These are phyloP conservation scores for Odontothrips loti DNA, from an alignment of 2,888 invertebrate genomes.

Conservation along the genomic window DNA sequence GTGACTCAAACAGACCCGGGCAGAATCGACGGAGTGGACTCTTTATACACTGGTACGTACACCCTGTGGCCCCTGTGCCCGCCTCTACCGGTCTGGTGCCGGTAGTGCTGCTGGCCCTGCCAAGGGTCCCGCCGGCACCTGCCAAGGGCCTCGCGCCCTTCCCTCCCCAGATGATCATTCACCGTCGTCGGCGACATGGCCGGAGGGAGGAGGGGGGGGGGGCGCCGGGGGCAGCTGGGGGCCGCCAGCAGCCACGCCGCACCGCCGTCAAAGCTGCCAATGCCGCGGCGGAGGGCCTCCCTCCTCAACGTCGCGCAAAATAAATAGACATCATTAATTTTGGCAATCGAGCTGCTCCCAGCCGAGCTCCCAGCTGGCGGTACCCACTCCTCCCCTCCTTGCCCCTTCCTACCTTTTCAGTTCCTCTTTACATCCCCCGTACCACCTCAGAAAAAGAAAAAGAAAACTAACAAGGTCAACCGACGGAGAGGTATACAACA, in stretches of 20 bases:
- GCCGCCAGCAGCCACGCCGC: neutral
- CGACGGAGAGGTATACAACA: neutral
- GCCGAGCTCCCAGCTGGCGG: neutral
- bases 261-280: neutral
- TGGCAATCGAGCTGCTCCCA: neutral
- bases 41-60: no score
- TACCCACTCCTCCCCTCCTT: neutral
- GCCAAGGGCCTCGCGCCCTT: no score
- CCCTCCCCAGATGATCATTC: no score
- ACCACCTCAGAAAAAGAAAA: neutral
- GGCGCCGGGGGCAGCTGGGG: neutral
- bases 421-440: neutral
- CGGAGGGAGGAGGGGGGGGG: no score
- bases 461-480: neutral
- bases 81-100: no score
- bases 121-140: no score
- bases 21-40: no score
- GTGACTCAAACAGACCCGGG: no score
- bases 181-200: no score
- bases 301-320: constrained; percentile 4
- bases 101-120: no score
- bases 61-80: no score
- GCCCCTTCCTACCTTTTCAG: neutral
- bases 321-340: constrained; percentile 23
- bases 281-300: neutral